Conservation (phyloP, 2,797 vertebrate genomes). For the Morus bassanus region DNA sequence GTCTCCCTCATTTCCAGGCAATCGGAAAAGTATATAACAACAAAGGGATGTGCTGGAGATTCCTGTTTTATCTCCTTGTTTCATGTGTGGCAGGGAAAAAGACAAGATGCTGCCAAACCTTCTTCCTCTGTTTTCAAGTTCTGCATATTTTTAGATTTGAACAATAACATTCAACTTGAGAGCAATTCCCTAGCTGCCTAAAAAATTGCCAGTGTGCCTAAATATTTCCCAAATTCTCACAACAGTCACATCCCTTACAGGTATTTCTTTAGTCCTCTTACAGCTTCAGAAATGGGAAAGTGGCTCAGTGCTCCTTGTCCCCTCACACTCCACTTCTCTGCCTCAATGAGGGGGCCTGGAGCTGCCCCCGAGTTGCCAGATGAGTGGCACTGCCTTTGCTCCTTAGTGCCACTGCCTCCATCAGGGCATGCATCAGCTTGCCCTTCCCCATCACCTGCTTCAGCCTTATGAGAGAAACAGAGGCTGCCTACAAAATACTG, state of each 20-base stretch:
- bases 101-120: not conserved
- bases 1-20: not conserved
- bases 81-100: not conserved
- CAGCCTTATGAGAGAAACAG: not conserved
- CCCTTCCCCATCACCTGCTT: not conserved
- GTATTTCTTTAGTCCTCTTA: not conserved
- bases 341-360: fast-evolving
- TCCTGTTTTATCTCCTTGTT: not conserved
- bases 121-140: not conserved
- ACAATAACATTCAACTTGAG: not conserved
- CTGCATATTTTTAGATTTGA: not conserved
- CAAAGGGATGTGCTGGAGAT: not conserved
- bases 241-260: not conserved
- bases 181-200: not conserved
- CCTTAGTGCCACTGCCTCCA: not conserved
- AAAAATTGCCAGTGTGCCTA: not conserved
- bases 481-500: fast-evolving
- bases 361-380: not conserved
- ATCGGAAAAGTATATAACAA: not conserved
- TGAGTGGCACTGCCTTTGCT: not conserved
- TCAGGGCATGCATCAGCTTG: fast-evolving
- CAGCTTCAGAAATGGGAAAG: not conserved
- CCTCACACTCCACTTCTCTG: not conserved
- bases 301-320: not conserved
- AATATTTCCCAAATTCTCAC: not conserved